Evolutionary conservation across 2,113 vertebrate genomes (phyloP).

Genomic region (Micronisus gabar): DNA sequence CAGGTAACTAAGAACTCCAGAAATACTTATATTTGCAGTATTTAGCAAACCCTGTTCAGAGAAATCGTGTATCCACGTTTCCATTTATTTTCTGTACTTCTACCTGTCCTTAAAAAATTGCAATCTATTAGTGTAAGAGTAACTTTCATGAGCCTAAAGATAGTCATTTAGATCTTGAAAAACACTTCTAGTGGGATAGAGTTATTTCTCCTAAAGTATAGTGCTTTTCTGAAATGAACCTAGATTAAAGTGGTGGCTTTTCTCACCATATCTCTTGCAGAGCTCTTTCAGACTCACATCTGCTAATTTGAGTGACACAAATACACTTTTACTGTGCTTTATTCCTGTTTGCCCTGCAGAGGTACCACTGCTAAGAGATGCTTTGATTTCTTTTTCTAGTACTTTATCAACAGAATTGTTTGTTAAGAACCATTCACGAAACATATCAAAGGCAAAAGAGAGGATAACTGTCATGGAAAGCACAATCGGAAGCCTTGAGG

Average conservation of each 20-base stretch:
- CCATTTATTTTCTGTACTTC: neutral
- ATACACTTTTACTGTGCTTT: constrained; percentile 1
- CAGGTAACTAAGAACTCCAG: neutral
- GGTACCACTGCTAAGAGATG: neutral
- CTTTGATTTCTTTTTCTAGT: constrained; percentile 41
- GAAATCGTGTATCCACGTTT: rapidly evolving
- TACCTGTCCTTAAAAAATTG: neutral
- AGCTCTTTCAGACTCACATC: constrained; percentile 1
- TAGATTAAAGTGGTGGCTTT: neutral
- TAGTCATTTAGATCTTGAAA: neutral
- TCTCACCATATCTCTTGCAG: neutral
- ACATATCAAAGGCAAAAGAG: neutral
- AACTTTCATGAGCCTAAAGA: neutral
- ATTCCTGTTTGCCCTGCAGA: constrained; percentile 40
- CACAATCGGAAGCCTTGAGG: neutral
- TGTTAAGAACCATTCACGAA: neutral
- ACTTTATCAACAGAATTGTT: constrained; percentile 33
- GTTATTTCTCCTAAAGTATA: neutral
- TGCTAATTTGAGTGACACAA: constrained; percentile 36
- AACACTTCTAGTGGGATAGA: neutral
- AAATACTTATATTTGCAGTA: neutral
- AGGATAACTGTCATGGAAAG: neutral
- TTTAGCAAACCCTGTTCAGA: neutral
- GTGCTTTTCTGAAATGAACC: neutral
- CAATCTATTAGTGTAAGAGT: neutral